Evolutionary conservation across 2,113 vertebrate genomes (phyloP), one percentile per base, ranked within the genome.

Genomic region (Albula glossodonta): DNA sequence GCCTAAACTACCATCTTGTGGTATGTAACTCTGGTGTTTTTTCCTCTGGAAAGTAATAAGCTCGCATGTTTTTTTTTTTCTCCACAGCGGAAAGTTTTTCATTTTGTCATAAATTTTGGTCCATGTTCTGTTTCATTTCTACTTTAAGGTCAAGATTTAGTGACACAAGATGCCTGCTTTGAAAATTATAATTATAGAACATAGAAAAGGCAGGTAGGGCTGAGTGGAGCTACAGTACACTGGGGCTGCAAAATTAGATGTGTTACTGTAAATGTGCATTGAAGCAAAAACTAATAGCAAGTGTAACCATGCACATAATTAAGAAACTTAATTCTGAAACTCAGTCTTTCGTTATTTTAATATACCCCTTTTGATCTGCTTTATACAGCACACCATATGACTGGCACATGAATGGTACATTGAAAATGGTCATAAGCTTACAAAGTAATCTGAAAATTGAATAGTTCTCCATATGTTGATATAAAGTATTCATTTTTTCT

Each of bases 241-340:
- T 15, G 53, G 77, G 78, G 15, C 78, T 60, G 49, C 17, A 13
- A 50, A 80, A 84, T 56, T 25, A 85, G 31, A 41, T 49, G 15
- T 31, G 22, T 60, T 63, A 57, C 9, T 60, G 84, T 56, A 63
- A 49, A 60, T 84, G 51, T 53, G 31, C 15, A 19, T 51, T 56
- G 12, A 52, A 79, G 77, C 10, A 57, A 80, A 80, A 78, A 57
- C 70, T 80, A 52, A 80, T 56, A 60, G 53, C 22, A 22, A 66
- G 79, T 57, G 78, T 78, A 80, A 50, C 78, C 78, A 49, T 19
- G 78, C 78, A 79, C 48, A 48, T 50, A 74, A 74, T 31, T 70
- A 4, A 31, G 22, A 31, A 74, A 6, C 19, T 9, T 56, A 41
- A 3, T 31, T 8, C n/a, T 31, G 53, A 56, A 56, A 56, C 7